These are phyloP conservation scores for Tupaia tana DNA, from an alignment of 2,113 vertebrate genomes.

Conservation along the genomic window DNA sequence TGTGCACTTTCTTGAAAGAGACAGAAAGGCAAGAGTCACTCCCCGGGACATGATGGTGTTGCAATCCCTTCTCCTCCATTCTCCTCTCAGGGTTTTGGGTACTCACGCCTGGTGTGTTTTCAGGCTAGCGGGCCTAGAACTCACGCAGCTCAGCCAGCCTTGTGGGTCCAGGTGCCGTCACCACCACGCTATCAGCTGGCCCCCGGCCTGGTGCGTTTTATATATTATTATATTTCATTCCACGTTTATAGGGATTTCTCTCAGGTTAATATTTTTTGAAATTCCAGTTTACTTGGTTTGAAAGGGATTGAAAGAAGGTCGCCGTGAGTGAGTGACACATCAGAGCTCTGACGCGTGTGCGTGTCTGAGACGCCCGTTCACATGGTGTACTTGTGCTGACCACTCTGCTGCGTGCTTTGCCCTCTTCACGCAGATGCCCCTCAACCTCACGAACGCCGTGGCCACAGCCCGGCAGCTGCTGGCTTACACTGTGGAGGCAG, in stretches of 20 bases:
- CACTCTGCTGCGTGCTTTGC: not conserved
- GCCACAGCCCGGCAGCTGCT: slow-evolving; percentile 93
- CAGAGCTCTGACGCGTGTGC: no score
- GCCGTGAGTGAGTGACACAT: not conserved
- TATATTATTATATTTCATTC: not conserved
- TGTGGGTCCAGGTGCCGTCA: no score
- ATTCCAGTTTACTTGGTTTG: not conserved
- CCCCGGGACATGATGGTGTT: no score
- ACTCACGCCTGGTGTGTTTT: no score
- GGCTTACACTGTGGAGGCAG: slow-evolving; percentile 95
- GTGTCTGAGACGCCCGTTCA: not conserved
- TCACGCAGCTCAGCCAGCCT: no score
- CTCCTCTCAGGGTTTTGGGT: no score
- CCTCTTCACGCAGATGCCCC: slow-evolving; percentile 91
- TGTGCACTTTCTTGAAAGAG: no score
- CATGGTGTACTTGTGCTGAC: rapidly evolving
- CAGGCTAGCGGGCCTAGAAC: no score
- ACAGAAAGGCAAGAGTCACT: no score
- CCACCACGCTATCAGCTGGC: no score
- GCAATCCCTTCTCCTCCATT: no score
- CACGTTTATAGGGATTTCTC: not conserved
- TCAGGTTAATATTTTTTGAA: not conserved
- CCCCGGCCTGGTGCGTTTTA: no score
- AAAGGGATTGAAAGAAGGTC: not conserved
- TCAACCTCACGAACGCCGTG: slow-evolving; percentile 96